Evolutionary conservation across 1,140 invertebrate genomes (phyloP).

Genomic region (Protaetia brevitarsis): DNA sequence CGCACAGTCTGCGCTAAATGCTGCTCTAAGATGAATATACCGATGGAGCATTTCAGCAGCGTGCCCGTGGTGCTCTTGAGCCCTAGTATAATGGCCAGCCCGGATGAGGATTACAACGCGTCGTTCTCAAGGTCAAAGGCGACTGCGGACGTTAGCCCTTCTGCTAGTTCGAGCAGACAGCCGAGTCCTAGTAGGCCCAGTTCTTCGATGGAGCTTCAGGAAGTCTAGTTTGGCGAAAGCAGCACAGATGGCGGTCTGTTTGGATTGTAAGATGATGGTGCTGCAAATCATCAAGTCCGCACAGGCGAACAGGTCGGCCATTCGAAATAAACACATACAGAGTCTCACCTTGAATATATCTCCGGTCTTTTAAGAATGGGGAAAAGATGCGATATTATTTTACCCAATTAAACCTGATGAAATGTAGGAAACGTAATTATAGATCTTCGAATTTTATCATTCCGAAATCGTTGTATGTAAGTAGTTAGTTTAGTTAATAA

Average conservation of each 20-base stretch:
- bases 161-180: constrained; percentile 28
- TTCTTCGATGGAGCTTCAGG: constrained; percentile 35
- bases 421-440: neutral
- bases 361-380: constrained; percentile 63
- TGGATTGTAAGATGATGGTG: constrained; percentile 92
- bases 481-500: neutral
- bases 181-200: constrained; percentile 32
- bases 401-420: neutral
- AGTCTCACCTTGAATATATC: constrained; percentile 78
- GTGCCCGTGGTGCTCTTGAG: constrained; percentile 89
- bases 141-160: neutral
- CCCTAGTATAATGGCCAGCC: constrained; percentile 70
- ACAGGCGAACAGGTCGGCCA: constrained; percentile 71
- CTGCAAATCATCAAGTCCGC: constrained; percentile 88
- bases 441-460: constrained; percentile 2
- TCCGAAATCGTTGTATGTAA: neutral
- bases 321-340: constrained; percentile 73
- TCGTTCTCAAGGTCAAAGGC: neutral
- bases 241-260: constrained; percentile 66
- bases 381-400: neutral
- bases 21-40: constrained; percentile 83
- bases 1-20: constrained; percentile 86
- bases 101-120: constrained; percentile 54
- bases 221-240: constrained; percentile 29
- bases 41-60: constrained; percentile 92